Conservation (phyloP, 1,140 invertebrate species). For the Bombus ignitus region DNA sequence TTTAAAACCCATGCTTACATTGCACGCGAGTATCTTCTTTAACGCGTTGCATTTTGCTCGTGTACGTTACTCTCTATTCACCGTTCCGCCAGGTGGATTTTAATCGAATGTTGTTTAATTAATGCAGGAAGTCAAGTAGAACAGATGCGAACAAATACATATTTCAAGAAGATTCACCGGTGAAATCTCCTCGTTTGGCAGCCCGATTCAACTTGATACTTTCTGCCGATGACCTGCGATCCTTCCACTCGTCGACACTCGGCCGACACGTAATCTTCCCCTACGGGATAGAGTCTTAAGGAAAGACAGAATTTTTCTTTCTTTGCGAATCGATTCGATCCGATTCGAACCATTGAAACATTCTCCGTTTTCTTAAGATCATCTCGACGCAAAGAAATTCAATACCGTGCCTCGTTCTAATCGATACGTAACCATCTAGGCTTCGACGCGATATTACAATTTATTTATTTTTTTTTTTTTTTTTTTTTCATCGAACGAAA, state of each 20-base stretch:
- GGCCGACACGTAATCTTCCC: neutral
- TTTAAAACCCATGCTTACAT: neutral
- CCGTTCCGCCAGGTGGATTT: neutral
- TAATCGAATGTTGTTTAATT: conserved; percentile 5
- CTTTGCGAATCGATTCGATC: neutral
- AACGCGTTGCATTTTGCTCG: neutral
- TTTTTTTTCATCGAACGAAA: neutral
- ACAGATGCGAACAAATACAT: neutral
- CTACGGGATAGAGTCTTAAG: neutral
- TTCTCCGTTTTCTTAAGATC: neutral
- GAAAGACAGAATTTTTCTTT: neutral
- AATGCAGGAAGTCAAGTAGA: neutral
- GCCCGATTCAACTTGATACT: neutral
- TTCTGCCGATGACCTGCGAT: neutral
- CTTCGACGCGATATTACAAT: neutral
- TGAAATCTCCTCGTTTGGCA: neutral
- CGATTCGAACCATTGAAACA: neutral
- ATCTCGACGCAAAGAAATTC: neutral
- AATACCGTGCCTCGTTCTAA: neutral
- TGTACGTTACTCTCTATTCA: neutral
- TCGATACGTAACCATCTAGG: neutral
- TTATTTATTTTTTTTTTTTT: neutral
- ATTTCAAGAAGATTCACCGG: neutral
- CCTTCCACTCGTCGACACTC: neutral
- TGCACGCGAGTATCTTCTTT: neutral